Base-by-base conservation (phyloP, 2,113 vertebrate species). In the Solea senegalensis region DNA sequence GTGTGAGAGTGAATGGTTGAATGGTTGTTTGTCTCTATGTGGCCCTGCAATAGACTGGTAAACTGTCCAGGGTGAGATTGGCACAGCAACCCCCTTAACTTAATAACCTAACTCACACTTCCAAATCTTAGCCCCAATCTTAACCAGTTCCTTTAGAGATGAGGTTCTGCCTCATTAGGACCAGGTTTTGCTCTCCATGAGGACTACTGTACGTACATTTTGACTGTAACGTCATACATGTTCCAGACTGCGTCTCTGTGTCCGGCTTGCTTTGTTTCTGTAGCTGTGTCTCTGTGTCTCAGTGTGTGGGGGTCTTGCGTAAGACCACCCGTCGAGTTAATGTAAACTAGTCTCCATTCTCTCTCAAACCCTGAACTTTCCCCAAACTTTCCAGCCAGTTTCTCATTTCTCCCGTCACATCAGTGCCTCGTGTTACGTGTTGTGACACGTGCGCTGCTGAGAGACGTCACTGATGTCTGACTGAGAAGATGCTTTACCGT, bases 251-350 rank as follows among this genome's bases (percentile, higher is more conserved):
- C 1, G 0, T 15, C 55, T 78, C 55, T 67, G 27, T 43, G 72
- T 67, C 53, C 56, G 41, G 55, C 61, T 41, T 76, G 54, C 45
- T 82, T 78, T 73, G 51, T 78, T 71, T 84, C 57, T 66, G 39
- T 70, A 69, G 77, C 67, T 80, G 77, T 74, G 34, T 34, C 34
- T 34, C 34, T 3, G 34, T 34, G 3, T 34, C 40, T 66, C 27
- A 8, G 44, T 69, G 62, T 65, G 62, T 1, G 7, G 53, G 60
- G 58, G 50, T 77, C 58, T 80, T 80, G 72, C 27, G 14, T 58
- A 76, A 89, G 82, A 85, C 82, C 80, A 83, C 82, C 78, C 56
- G 50, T n/a, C 48, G 61, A 43, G 77, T 45, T 77, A 70, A 70
- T 80, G 73, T 86, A 81, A 86, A 84, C 79, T 58, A 69, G 65